Percentiles rank a stretch among this genome's conserved stretches.
phyloP scores from a whole-genome alignment of 2,888 invertebrate species.

The Polydrusus pterygomalis region DNA sequence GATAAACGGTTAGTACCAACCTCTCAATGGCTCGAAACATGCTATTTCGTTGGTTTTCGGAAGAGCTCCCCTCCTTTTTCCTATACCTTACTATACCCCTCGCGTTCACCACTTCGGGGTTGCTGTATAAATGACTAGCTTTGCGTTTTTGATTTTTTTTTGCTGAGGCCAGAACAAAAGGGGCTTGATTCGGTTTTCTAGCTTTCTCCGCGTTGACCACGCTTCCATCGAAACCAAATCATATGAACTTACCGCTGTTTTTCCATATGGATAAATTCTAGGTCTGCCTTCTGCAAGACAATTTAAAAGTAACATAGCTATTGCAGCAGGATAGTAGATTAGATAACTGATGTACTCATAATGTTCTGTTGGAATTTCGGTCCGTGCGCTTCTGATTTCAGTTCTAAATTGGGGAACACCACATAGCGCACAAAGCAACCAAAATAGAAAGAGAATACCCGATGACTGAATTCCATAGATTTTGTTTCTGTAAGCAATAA shows the following conservation, averaged over 20 bases:
- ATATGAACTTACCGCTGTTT: conserved; percentile 40
- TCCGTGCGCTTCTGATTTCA: conserved; percentile 46
- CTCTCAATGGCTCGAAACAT: too few species aligned
- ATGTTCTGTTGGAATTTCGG: conserved; percentile 18
- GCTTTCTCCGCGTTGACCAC: too few species aligned
- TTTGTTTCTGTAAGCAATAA: conserved; percentile 71
- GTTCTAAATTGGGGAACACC: conserved; percentile 62
- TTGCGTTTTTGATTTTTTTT: too few species aligned
- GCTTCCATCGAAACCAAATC: too few species aligned
- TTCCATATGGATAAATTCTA: conserved; percentile 55
- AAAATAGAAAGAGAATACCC: conserved; percentile 75
- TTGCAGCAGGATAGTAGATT: conserved; percentile 66
- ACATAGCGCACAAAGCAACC: conserved; percentile 72
- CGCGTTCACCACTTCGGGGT: too few species aligned
- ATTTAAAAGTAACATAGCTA: conserved; percentile 66
- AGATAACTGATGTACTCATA: conserved; percentile 63
- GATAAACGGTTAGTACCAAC: too few species aligned
- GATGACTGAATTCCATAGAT: conserved; percentile 74
- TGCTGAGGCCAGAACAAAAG: too few species aligned
- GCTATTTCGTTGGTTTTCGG: too few species aligned
- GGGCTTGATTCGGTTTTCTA: too few species aligned
- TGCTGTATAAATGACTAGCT: too few species aligned
- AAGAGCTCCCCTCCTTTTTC: too few species aligned
- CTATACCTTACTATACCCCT: too few species aligned
- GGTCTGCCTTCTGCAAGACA: conserved; percentile 68